These are phyloP conservation scores for Bedellia somnulentella DNA, from an alignment of 2,888 invertebrate genomes.

Conservation along the genomic window DNA sequence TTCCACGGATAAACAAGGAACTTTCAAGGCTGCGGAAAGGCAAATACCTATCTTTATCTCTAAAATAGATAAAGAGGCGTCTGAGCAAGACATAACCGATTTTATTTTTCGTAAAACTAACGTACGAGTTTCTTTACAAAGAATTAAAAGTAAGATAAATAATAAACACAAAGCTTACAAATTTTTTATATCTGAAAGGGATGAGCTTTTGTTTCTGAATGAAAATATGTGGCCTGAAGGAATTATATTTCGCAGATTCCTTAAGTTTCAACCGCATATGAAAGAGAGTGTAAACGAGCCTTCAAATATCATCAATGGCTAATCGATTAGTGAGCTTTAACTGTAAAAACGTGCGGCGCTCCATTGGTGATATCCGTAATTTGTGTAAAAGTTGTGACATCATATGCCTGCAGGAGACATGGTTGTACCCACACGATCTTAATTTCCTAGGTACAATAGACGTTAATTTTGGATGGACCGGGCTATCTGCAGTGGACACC, in stretches of 20 bases:
- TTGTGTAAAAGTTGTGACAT: too few species aligned
- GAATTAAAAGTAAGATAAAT: neutral
- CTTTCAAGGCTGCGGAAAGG: conserved; percentile 6
- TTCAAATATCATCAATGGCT: too few species aligned
- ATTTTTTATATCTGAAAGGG: conserved; percentile 5
- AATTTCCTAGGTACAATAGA: conserved; percentile 2
- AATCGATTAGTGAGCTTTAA: too few species aligned
- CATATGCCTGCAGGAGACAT: too few species aligned
- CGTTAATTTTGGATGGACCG: conserved; percentile 4
- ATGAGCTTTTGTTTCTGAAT: conserved; percentile 7
- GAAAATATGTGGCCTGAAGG: conserved; percentile 8
- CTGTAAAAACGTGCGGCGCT: too few species aligned
- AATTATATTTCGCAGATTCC: conserved; percentile 8
- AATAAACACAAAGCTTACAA: conserved; percentile 8
- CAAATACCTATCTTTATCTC: conserved; percentile 6
- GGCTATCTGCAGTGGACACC: conserved; percentile 6
- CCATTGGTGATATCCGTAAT: too few species aligned
- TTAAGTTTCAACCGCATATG: too few species aligned
- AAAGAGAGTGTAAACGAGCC: too few species aligned
- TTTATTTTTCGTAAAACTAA: neutral
- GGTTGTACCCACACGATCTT: conserved; percentile 7
- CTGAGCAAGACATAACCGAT: conserved; percentile 2
- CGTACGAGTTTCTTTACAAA: neutral
- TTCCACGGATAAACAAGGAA: neutral
- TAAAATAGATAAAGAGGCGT: conserved; percentile 4